A percentile compares a stretch with the other conserved stretches of the same genome.
Evolutionary conservation across 1,140 invertebrate genomes (phyloP).

Genomic region (Aphelenchoides avenae): DNA sequence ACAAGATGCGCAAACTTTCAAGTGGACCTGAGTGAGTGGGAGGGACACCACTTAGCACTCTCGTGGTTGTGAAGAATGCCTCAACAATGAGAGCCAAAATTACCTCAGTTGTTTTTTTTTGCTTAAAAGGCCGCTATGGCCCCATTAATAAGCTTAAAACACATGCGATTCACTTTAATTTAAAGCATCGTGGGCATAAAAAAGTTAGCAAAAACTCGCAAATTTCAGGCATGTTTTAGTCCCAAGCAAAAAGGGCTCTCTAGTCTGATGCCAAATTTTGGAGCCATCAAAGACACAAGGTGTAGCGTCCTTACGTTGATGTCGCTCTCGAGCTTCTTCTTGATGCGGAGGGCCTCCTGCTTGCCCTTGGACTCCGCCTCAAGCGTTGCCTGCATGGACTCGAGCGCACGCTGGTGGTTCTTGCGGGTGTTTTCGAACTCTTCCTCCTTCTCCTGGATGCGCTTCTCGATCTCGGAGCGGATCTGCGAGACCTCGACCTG

Average conservation of each 20-base stretch:
- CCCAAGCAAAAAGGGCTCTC: neutral
- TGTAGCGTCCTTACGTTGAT: constrained; percentile 72
- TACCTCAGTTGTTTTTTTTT: no score
- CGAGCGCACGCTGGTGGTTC: constrained; percentile 97
- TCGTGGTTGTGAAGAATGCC: no score
- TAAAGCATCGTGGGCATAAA: no score
- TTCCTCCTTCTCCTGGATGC: constrained; percentile 99
- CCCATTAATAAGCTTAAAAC: no score
- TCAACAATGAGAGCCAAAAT: no score
- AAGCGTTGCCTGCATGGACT: constrained; percentile 98
- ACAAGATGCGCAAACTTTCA: no score
- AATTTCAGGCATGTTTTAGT: neutral
- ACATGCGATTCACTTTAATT: no score
- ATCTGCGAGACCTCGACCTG: constrained; percentile 94
- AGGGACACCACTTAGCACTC: no score
- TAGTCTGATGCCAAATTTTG: neutral
- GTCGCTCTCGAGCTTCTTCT: constrained; percentile 99
- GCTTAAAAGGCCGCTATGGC: no score
- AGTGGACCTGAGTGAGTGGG: no score
- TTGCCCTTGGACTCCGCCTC: constrained; percentile 98
- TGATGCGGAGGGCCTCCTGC: constrained; percentile 97
- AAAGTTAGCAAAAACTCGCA: no score
- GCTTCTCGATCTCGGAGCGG: constrained; percentile 95
- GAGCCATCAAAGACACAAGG: no score
- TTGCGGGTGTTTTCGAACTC: constrained; percentile 99